Base-by-base conservation (phyloP, 2,113 vertebrate species). In the Prietella phreatophila region DNA sequence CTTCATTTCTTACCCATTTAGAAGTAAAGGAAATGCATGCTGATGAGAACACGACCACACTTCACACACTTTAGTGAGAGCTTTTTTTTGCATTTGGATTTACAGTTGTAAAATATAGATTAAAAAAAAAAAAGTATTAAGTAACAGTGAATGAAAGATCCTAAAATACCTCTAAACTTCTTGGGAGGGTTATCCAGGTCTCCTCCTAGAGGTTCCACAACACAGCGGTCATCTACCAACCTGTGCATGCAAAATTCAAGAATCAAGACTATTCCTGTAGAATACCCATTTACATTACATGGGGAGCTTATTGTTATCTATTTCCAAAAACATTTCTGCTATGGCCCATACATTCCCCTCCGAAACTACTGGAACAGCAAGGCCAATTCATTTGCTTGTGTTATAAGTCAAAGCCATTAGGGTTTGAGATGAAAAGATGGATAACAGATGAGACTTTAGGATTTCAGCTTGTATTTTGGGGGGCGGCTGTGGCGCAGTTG, bases 171-270 rank as follows among this genome's bases (percentile, higher is more conserved):
- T 96, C 98, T 95, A 92, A 99, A 99, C 89, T 99, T 99, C 94
- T 99, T 99, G 7, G 98, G 98, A 0, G 98, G 98, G 84, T 97
- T 98, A 82, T 99, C 98, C 93, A 99, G 91, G 94, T 99, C 97
- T 1, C 98, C 98, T 0, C 97, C 97, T 0, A 95, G 95, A 0
- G 97, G 98, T 91, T 99, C 98, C 78, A 99, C 98, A 92, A 99
- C 98, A 55, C 98, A 99, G 2, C 98, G 96, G 84, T 99, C 98
- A 71, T 99, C 98, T 50, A 99, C 98, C 96, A 99, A 93, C 94
- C 97, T 99, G 86, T 61, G 27, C 56, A 91, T 75, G 84, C 60
- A 92, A 88, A 81, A 89, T 42, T 85, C 9, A 61, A 39, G 81
- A 27, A 19, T 73, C 56, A 90, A 14, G 33, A 33, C 22, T 61